Evolutionary conservation across 2,888 invertebrate species (phyloP).

Genomic region (Autographa gamma): DNA sequence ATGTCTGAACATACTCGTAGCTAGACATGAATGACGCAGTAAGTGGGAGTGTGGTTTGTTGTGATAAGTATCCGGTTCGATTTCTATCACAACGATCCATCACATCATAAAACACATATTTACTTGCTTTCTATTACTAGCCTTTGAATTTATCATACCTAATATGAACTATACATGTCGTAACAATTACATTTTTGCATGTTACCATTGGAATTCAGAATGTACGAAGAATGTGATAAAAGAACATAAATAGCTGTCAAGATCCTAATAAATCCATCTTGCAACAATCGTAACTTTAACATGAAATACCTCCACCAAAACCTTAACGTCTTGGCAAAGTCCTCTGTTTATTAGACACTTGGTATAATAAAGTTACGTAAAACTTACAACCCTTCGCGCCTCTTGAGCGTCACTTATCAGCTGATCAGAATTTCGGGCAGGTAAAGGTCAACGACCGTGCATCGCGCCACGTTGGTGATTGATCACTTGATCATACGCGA

Average conservation of each 20-base stretch:
- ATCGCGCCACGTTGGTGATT: slow-evolving; percentile 55
- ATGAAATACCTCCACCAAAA: not conserved
- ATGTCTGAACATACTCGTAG: not conserved
- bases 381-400: not conserved
- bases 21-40: not conserved
- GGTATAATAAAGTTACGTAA: not conserved
- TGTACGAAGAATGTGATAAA: not conserved
- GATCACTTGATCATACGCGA: slow-evolving; percentile 59
- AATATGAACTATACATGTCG: not conserved
- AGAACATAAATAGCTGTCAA: not conserved
- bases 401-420: slow-evolving; percentile 29
- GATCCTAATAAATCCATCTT: not conserved
- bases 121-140: not conserved
- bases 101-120: not conserved
- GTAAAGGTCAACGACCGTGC: slow-evolving; percentile 50
- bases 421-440: slow-evolving; percentile 44
- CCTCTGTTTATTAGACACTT: slow-evolving; percentile 1
- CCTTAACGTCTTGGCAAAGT: not conserved
- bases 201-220: too few relatives aligned
- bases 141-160: not conserved
- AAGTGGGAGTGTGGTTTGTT: not conserved
- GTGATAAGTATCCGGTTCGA: slow-evolving; percentile 1
- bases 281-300: not conserved
- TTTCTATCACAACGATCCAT: not conserved
- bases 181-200: not conserved